Evolutionary conservation across 2,113 vertebrate genomes (phyloP).

Genomic region (Charadrius vociferus): DNA sequence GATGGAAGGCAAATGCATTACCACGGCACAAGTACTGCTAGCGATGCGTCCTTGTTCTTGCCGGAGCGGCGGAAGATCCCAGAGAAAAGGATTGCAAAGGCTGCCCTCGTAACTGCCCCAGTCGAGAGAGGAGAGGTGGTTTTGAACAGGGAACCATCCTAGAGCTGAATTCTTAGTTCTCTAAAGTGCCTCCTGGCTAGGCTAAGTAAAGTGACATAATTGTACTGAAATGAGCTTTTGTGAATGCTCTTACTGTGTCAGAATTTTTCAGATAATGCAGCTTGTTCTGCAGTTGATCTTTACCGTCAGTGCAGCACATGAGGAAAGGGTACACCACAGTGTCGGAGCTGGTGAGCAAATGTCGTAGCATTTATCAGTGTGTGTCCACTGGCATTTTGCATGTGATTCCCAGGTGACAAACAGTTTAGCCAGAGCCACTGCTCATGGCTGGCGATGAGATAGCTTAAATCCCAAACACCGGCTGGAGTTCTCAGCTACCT

Average conservation of each 20-base stretch:
- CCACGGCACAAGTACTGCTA: neutral
- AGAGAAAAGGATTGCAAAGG: neutral
- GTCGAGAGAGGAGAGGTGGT: neutral
- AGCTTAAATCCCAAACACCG: neutral
- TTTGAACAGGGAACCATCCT: neutral
- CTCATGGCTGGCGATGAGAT: neutral
- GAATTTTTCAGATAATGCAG: neutral
- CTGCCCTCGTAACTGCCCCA: neutral
- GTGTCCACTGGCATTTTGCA: neutral
- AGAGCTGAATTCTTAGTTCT: neutral
- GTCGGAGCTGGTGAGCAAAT: neutral
- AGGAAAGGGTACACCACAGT: neutral
- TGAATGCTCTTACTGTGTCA: neutral
- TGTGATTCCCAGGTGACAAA: neutral
- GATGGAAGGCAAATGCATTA: neutral
- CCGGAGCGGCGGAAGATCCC: neutral
- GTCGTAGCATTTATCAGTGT: neutral
- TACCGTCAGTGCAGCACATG: neutral
- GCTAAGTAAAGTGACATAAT: neutral
- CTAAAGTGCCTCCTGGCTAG: neutral
- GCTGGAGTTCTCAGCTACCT: neutral
- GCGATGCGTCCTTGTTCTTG: neutral
- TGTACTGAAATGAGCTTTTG: neutral
- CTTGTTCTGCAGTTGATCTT: neutral
- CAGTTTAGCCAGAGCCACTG: neutral